Conservation (phyloP, 64 coral and sea anemone species). For the Montipora capricornis region DNA sequence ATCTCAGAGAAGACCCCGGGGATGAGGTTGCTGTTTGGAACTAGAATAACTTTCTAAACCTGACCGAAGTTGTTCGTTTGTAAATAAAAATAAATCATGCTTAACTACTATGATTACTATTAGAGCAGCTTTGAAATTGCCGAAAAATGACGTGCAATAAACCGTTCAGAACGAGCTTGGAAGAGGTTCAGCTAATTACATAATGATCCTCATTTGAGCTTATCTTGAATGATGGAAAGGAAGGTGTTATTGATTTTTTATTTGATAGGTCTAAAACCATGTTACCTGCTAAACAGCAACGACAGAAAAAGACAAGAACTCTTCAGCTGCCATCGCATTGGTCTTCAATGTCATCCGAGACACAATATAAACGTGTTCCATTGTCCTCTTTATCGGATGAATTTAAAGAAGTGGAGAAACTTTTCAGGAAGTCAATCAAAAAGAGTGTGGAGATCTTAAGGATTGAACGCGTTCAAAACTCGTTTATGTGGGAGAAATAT, state of each 20-base stretch:
- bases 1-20: too few relatives aligned
- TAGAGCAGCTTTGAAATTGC: too few relatives aligned
- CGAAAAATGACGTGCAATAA: too few relatives aligned
- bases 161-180: neutral
- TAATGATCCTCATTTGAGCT: neutral
- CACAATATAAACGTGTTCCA: conserved; percentile 31
- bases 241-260: neutral
- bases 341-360: conserved; percentile 34
- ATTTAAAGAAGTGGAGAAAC: conserved; percentile 58
- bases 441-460: neutral
- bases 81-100: too few relatives aligned
- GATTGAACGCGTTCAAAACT: conserved; percentile 85
- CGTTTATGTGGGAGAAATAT: conserved; percentile 76
- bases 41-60: too few relatives aligned
- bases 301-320: neutral
- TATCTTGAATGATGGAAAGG: neutral
- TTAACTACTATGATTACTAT: too few relatives aligned
- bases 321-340: conserved; percentile 14
- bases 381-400: conserved; percentile 38
- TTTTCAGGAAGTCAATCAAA: conserved; percentile 57
- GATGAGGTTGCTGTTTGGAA: too few relatives aligned
- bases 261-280: neutral
- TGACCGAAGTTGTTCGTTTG: too few relatives aligned
- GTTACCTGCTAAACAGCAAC: neutral
- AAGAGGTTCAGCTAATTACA: neutral